Base-by-base conservation (phyloP, 2,888 invertebrate species). In the Cabera pusaria region DNA sequence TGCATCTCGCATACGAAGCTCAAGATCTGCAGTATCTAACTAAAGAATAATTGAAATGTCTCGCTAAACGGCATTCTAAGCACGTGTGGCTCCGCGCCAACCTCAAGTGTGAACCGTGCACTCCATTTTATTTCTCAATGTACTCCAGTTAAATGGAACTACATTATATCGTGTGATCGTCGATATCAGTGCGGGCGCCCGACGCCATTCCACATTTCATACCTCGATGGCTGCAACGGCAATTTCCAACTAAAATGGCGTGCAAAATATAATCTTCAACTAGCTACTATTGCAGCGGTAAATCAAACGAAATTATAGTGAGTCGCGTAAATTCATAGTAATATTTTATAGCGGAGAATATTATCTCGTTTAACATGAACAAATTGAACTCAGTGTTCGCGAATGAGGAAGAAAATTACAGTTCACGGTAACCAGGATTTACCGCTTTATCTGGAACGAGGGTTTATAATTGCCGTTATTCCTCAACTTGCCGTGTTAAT, bases 291-390 rank as follows among this genome's bases (percentile, higher is more conserved):
- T 64, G 60, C 64, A 64, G 59, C 64, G 49, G 64, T 77, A 79
- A 76, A 80, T 82, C 75, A 73, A 67, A 62, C 54, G 43, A 68
- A 80, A 75, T 78, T 78, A 74, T 67, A 72, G 69, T 48, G 53
- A 58, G 55, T 44, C 39, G 59, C 56, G 56, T 62, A 58, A 55
- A 72, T 69, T 61, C 54, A 56, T 52, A 53, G 55, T 49, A 45
- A 70, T 77, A 70, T 74, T 73, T 77, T 64, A 70, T 59, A 56
- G 55, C 42, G 46, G 51, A 60, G 70, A 64, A 71, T 73, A 77
- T 74, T 67, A 78, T 75, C 72, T 74, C 61, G 65, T 74, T 65
- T 51, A 61, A 58, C 62, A 53, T 44, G 65, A 59, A 69, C 62
- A 63, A 66, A 68, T 70, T 65, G 60, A 47, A 52, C 54, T 49